A percentile compares a stretch with the other conserved stretches of the same genome.
phyloP scores from a whole-genome alignment of 2,113 vertebrate genomes.

The Geothlypis trichas region DNA sequence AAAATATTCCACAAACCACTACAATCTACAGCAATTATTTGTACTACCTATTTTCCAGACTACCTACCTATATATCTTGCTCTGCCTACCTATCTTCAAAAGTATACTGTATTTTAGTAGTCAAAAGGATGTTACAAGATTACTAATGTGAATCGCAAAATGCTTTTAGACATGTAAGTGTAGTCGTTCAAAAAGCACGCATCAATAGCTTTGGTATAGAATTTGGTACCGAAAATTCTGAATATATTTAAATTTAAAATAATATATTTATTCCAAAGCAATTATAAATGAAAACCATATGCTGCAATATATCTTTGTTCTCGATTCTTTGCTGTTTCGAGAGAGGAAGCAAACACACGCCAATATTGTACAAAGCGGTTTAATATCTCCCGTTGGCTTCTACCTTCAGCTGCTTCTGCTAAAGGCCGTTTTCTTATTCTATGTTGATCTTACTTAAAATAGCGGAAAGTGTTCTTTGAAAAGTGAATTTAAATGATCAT shows the following conservation, averaged over 20 bases:
- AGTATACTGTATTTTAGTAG: slow-evolving; percentile 71
- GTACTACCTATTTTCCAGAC: slow-evolving; percentile 82
- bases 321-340: slow-evolving; percentile 51
- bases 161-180: slow-evolving; percentile 55
- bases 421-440: slow-evolving; percentile 44
- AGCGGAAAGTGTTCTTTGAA: slow-evolving; percentile 25
- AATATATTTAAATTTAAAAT: slow-evolving; percentile 82
- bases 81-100: slow-evolving; percentile 72
- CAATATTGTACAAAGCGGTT: slow-evolving; percentile 51
- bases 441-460: slow-evolving; percentile 27
- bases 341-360: slow-evolving; percentile 40
- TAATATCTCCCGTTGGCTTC: slow-evolving; percentile 43
- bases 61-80: slow-evolving; percentile 81
- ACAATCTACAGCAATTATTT: slow-evolving; percentile 53
- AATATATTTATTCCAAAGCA: slow-evolving; percentile 87
- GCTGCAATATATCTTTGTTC: slow-evolving; percentile 72
- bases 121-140: slow-evolving; percentile 38
- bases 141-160: slow-evolving; percentile 57
- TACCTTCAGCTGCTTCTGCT: slow-evolving; percentile 38
- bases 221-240: slow-evolving; percentile 71
- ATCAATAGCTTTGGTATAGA: slow-evolving; percentile 57
- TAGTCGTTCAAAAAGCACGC: slow-evolving; percentile 48
- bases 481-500: slow-evolving; percentile 24
- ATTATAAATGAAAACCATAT: slow-evolving; percentile 74
- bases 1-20: slow-evolving; percentile 61